Percentiles rank a stretch among this genome's conserved stretches.
Evolutionary conservation across 2,888 invertebrate genomes (phyloP).

Genomic region (Folsomia manolachei): DNA sequence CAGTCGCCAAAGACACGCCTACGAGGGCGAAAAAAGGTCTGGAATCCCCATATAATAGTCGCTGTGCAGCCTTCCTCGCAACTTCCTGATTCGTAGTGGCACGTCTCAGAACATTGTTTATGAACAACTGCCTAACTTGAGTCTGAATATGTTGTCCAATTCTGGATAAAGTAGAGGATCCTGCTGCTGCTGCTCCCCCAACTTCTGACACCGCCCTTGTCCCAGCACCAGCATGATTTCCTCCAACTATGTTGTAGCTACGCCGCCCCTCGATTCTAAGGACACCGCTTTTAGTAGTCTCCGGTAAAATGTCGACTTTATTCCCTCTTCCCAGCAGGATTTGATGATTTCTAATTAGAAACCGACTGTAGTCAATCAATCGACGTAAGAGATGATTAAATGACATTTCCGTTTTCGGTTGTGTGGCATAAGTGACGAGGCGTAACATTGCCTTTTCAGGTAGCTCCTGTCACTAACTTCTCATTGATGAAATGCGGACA

Average conservation of each 20-base stretch:
- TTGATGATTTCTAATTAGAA: slow-evolving; percentile 39
- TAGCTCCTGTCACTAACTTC: no score
- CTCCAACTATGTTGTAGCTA: not conserved
- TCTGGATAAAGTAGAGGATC: slow-evolving; percentile 34
- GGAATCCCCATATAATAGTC: slow-evolving; percentile 67
- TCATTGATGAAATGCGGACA: no score
- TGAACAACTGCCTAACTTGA: slow-evolving; percentile 57
- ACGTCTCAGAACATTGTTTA: slow-evolving; percentile 67
- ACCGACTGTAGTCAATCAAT: slow-evolving; percentile 43
- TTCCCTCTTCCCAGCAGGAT: slow-evolving; percentile 9
- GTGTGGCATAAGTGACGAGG: slow-evolving; percentile 31
- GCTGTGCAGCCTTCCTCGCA: slow-evolving; percentile 63
- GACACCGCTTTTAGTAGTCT: not conserved
- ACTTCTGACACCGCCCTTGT: not conserved
- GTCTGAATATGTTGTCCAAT: slow-evolving; percentile 42
- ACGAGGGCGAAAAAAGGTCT: slow-evolving; percentile 72
- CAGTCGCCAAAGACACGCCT: slow-evolving; percentile 69
- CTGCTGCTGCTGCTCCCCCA: slow-evolving; percentile 21
- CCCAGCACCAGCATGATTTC: not conserved
- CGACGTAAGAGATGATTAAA: slow-evolving; percentile 42
- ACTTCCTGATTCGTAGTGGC: slow-evolving; percentile 66
- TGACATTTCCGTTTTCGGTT: slow-evolving; percentile 45
- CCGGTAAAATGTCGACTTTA: not conserved
- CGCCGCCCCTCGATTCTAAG: slow-evolving; percentile 15
- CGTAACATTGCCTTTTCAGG: slow-evolving; percentile 19